Percentiles rank a stretch among this genome's conserved stretches.
These are phyloP conservation scores for Teinopalpus imperialis DNA, from an alignment of 2,888 invertebrate species.

Conservation along the genomic window DNA sequence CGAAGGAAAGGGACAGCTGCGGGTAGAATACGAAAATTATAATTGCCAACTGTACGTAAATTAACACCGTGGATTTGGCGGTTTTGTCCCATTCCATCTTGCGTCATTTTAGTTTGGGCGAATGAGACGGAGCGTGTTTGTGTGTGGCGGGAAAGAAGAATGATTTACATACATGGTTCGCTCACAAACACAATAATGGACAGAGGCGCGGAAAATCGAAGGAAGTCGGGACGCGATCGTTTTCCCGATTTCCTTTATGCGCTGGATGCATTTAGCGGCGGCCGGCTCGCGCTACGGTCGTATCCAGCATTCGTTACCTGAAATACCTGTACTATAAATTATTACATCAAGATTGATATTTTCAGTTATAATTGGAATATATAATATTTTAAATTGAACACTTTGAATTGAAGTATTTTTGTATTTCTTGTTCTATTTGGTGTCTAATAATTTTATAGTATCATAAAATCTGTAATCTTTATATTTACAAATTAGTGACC, in stretches of 20 bases:
- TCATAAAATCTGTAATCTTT: too few species aligned
- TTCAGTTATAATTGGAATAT: too few species aligned
- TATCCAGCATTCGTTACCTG: background rate
- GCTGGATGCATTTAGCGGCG: slow-evolving; percentile 38
- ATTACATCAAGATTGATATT: too few species aligned
- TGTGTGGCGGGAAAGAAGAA: slow-evolving; percentile 47
- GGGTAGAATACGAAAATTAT: slow-evolving; percentile 74
- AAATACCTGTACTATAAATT: too few species aligned
- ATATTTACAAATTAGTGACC: too few species aligned
- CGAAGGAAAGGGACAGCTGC: slow-evolving; percentile 67
- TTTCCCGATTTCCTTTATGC: slow-evolving; percentile 63
- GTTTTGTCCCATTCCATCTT: slow-evolving; percentile 48
- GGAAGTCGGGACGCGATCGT: slow-evolving; percentile 62
- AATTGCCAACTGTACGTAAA: slow-evolving; percentile 81
- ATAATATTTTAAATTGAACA: too few species aligned
- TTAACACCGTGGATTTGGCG: slow-evolving; percentile 75
- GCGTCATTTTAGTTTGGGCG: slow-evolving; percentile 36
- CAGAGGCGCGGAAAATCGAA: slow-evolving; percentile 73
- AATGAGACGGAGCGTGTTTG: slow-evolving; percentile 53
- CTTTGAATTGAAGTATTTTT: too few species aligned
- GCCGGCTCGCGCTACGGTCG: slow-evolving; percentile 23
- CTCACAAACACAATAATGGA: slow-evolving; percentile 76
- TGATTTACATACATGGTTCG: slow-evolving; percentile 71
- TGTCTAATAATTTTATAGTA: too few species aligned
- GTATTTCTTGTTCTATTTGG: too few species aligned